Base-by-base conservation (phyloP, 2,888 invertebrate genomes). In the Tinea trinotella region DNA sequence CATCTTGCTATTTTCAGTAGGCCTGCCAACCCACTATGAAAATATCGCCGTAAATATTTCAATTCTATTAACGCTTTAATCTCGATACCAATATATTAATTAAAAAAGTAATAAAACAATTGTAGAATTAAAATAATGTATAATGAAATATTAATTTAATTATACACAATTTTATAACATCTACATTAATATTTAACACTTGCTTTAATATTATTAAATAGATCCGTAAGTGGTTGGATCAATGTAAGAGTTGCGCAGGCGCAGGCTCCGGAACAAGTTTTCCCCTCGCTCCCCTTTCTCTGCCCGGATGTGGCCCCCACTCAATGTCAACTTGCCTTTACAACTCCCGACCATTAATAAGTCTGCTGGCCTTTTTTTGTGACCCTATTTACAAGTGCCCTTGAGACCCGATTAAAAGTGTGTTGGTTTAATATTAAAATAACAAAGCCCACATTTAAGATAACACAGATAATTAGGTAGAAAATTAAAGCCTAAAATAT, bases 221-320 rank as follows among this genome's bases (percentile, higher is more conserved):
- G n/a, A 40, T 40, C 40, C 40, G 2, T 40, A 40, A 2, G 6
- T 40, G 9, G n/a, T 40, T 40, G 40, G 40, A 40, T 13, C 46
- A 18, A 10, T 46, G 46, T 18, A 10, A 19, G n/a, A 19, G 10
- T 9, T 17, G 46, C 46, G 46, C 46, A 10, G 46, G 52, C 54
- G 55, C 54, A 50, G 56, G 55, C 55, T 53, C 55, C 57, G 57
- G 59, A 61, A 62, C 62, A 55, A 58, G 60, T 62, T 57, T 54
- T 36, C 22, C 19, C 17, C 48, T 58, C 56, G 58, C 56, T 59
- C 58, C 62, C 57, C 59, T 57, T 59, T 55, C 56, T 54, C 35
- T 54, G 54, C 57, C 63, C 67, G 64, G 66, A 68, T 70, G 68
- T 68, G 62, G 58, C 58, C 59, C 64, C 66, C 44, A 49, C 54